Evolutionary conservation across 2,113 vertebrate species (phyloP).

Genomic region (Talpa occidentalis): DNA sequence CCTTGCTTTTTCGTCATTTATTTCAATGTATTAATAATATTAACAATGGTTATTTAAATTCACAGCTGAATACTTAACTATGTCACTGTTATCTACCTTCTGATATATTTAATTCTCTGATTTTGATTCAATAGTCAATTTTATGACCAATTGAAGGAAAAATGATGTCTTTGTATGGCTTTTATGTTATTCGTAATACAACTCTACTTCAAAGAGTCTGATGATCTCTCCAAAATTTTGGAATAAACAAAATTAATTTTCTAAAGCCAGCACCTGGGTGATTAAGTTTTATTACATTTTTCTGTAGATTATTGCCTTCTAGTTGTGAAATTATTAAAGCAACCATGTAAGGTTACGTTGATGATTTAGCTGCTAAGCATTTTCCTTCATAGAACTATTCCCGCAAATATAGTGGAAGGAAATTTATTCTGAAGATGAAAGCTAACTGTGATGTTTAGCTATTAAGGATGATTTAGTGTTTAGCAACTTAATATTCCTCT

Average conservation of each 20-base stretch:
- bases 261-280: not conserved
- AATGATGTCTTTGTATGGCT: not conserved
- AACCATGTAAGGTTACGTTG: not conserved
- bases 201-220: not conserved
- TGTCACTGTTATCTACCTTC: not conserved
- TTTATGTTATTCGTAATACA: not conserved
- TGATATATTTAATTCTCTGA: not conserved
- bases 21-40: not conserved
- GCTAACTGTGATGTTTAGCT: not conserved
- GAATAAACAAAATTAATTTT: not conserved
- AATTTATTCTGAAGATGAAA: slow-evolving; percentile 54
- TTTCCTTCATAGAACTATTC: not conserved
- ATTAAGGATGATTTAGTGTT: slow-evolving; percentile 53
- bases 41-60: not conserved
- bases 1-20: not conserved
- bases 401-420: not conserved
- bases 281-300: not conserved
- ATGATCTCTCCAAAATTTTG: not conserved
- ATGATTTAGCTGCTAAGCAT: not conserved
- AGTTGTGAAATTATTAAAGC: not conserved
- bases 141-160: not conserved
- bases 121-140: not conserved
- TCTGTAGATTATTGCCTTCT: not conserved
- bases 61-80: not conserved
- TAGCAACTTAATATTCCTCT: slow-evolving; percentile 54